Evolutionary conservation across 2,113 vertebrate species (phyloP).

Genomic region (Lipophrys pholis): DNA sequence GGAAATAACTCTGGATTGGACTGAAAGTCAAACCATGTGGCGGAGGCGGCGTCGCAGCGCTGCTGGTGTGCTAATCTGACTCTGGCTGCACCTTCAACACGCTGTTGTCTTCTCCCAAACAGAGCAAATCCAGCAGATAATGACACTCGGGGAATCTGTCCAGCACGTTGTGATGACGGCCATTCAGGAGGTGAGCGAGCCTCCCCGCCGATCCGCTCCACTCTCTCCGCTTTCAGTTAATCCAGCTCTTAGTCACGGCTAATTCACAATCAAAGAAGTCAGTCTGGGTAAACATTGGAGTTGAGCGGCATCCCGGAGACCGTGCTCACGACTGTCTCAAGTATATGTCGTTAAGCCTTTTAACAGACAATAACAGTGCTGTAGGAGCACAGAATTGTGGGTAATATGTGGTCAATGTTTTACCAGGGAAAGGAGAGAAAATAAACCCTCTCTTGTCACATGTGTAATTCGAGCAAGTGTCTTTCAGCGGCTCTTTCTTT

Average conservation of each 20-base stretch:
- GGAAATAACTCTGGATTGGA: constrained; percentile 31
- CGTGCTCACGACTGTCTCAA: constrained; percentile 34
- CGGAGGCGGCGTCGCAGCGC: too few species aligned
- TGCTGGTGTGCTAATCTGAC: constrained; percentile 44
- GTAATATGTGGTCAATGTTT: too few species aligned
- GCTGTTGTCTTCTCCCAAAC: constrained; percentile 57
- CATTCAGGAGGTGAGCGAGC: constrained; percentile 90
- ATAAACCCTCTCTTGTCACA: too few species aligned
- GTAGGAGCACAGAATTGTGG: too few species aligned
- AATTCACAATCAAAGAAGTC: constrained; percentile 59
- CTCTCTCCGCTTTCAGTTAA: constrained; percentile 37
- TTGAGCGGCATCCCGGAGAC: constrained; percentile 30
- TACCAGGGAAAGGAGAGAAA: too few species aligned
- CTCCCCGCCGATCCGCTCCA: constrained; percentile 14
- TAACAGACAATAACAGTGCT: too few species aligned
- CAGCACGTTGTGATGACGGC: constrained; percentile 95
- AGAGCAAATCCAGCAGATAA: constrained; percentile 94
- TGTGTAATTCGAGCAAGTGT: too few species aligned
- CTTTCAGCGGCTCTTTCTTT: not conserved
- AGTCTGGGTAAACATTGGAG: constrained; percentile 30
- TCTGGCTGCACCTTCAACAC: constrained; percentile 49
- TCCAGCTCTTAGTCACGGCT: constrained; percentile 55
- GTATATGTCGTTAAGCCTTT: too few species aligned
- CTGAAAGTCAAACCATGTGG: constrained; percentile 35
- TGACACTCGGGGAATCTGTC: constrained; percentile 92